phyloP scores from a whole-genome alignment of 1,140 invertebrate species.

The Apis cerana region DNA sequence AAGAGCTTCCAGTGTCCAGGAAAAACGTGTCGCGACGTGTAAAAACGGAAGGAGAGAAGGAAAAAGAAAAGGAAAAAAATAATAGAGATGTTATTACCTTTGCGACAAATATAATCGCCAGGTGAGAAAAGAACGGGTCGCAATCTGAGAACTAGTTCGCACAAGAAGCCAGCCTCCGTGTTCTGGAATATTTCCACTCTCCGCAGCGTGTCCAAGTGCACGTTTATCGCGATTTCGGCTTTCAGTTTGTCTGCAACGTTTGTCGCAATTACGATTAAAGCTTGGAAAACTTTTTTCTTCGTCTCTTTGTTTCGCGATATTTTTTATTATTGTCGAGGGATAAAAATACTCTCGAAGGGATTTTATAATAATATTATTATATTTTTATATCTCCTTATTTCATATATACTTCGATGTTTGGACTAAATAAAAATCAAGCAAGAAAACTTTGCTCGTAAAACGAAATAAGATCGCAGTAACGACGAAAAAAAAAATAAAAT shows the following conservation, averaged over 20 bases:
- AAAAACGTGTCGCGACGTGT: constrained; percentile 12
- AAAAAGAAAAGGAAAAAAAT: too few relatives aligned
- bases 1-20: constrained; percentile 36
- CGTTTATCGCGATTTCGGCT: constrained; percentile 99
- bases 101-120: constrained; percentile 98
- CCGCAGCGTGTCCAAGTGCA: constrained; percentile 98
- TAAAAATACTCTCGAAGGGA: too few relatives aligned
- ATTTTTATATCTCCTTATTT: too few relatives aligned
- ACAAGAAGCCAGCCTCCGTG: constrained; percentile 98
- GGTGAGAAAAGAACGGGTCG: constrained; percentile 98
- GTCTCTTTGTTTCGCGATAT: too few relatives aligned
- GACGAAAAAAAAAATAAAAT: background rate
- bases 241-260: constrained; percentile 93
- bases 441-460: background rate
- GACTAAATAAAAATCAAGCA: background rate
- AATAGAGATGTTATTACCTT: constrained; percentile 85
- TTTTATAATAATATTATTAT: too few relatives aligned
- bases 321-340: too few relatives aligned
- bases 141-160: constrained; percentile 96
- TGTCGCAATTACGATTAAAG: background rate
- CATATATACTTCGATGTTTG: too few relatives aligned
- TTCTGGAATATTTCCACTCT: constrained; percentile 99
- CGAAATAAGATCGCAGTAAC: background rate
- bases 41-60: background rate
- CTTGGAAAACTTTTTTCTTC: background rate